These are phyloP conservation scores for Hormaphis cornu DNA, from an alignment of 1,140 invertebrate species.

Conservation along the genomic window DNA sequence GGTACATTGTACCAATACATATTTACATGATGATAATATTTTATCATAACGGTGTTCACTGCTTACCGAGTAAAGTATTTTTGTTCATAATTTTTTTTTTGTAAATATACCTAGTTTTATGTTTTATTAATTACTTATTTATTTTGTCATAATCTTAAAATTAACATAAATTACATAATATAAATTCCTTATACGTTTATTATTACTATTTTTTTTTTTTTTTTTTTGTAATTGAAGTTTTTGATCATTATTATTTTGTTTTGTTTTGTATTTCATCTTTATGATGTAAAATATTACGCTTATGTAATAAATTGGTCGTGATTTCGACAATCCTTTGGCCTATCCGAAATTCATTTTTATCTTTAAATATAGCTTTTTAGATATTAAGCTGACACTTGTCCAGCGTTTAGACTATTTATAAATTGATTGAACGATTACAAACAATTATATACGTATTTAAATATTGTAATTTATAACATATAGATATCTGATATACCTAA, in stretches of 20 bases:
- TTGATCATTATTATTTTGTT: not conserved
- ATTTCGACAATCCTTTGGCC: not conserved
- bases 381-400: slow-evolving; percentile 13
- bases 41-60: too few species aligned
- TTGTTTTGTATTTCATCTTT: slow-evolving; percentile 13
- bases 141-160: too few species aligned
- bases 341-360: not conserved
- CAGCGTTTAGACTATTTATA: slow-evolving; percentile 23
- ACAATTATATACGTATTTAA: slow-evolving; percentile 29
- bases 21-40: not conserved
- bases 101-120: slow-evolving; percentile 9
- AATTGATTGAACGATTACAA: slow-evolving; percentile 11
- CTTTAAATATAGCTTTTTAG: slow-evolving; percentile 9
- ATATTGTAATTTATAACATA: slow-evolving; percentile 6
- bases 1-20: too few species aligned
- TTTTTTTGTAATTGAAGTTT: not conserved
- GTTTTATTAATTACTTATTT: slow-evolving; percentile 27
- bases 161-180: too few species aligned
- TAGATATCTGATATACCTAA: not conserved
- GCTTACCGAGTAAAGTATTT: slow-evolving; percentile 29
- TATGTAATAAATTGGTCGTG: not conserved
- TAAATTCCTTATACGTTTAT: not conserved
- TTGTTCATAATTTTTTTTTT: not conserved
- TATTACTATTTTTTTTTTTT: slow-evolving; percentile 4
- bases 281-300: not conserved